These are phyloP conservation scores for Pseudoatta argentina DNA, from an alignment of 1,140 invertebrate species.

Conservation along the genomic window DNA sequence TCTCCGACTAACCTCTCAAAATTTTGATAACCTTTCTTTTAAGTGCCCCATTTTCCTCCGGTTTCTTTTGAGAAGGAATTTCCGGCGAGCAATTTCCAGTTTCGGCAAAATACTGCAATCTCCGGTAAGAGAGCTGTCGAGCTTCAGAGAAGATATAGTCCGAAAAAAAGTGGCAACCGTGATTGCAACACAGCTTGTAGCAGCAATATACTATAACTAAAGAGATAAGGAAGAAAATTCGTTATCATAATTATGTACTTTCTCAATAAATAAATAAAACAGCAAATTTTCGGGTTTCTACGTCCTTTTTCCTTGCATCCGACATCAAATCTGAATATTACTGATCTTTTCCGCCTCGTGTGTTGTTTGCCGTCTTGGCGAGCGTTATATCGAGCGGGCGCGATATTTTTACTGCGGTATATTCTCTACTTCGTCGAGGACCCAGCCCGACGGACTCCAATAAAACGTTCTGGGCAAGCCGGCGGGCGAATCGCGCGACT, in stretches of 20 bases:
- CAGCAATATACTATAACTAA: not conserved
- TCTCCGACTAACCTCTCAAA: too few species aligned
- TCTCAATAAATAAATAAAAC: too few species aligned
- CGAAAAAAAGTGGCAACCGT: too few species aligned
- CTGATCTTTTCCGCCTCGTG: not conserved
- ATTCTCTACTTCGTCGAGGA: constrained; percentile 38
- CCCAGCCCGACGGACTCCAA: constrained; percentile 46
- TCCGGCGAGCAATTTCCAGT: too few species aligned
- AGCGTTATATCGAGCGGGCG: constrained; percentile 36
- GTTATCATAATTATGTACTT: not conserved
- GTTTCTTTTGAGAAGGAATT: too few species aligned
- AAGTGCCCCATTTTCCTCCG: too few species aligned
- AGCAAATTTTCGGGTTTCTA: not conserved
- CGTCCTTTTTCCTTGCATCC: not conserved
- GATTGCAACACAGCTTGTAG: not conserved
- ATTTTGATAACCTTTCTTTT: too few species aligned
- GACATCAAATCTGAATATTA: constrained; percentile 37
- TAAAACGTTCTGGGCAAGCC: constrained; percentile 54
- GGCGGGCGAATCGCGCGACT: constrained; percentile 60
- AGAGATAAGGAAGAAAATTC: not conserved
- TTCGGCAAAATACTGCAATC: too few species aligned
- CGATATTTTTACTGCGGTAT: constrained; percentile 55
- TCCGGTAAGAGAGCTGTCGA: too few species aligned
- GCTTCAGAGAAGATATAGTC: too few species aligned
- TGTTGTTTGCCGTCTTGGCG: constrained; percentile 24